Evolutionary conservation across 2,797 vertebrate genomes (phyloP).

Genomic region (Enoplosus armatus): DNA sequence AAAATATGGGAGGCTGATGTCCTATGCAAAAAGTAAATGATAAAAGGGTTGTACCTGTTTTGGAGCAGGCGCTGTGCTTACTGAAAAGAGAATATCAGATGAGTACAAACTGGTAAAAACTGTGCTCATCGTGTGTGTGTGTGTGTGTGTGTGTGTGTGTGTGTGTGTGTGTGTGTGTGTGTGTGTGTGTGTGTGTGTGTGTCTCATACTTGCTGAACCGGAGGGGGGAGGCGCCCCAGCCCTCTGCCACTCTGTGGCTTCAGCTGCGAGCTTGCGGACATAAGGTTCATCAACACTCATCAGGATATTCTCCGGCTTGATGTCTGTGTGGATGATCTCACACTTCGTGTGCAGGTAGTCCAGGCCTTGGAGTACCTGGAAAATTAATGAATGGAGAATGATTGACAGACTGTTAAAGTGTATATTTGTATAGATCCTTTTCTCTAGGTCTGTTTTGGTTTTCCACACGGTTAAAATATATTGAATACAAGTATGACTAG

Average conservation of each 20-base stretch:
- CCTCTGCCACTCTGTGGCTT: constrained; percentile 97
- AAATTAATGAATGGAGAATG: constrained; percentile 1
- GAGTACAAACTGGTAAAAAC: constrained; percentile 33
- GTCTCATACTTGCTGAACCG: constrained; percentile 93
- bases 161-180: neutral
- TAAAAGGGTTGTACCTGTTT: constrained; percentile 90
- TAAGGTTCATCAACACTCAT: constrained; percentile 95
- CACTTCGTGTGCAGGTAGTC: constrained; percentile 98
- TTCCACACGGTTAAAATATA: neutral
- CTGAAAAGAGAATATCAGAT: constrained; percentile 84
- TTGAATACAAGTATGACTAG: neutral
- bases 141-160: neutral
- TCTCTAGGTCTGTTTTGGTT: neutral
- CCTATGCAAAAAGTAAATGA: neutral
- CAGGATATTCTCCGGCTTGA: constrained; percentile 97
- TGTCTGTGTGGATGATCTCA: constrained; percentile 98
- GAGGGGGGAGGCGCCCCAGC: constrained; percentile 96
- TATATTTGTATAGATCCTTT: neutral
- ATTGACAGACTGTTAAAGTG: neutral
- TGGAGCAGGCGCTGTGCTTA: constrained; percentile 97
- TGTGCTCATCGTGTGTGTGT: constrained; percentile 4
- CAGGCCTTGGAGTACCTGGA: constrained; percentile 95
- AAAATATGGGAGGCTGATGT: constrained; percentile 2
- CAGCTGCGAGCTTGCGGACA: constrained; percentile 93
- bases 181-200: neutral